Percentiles rank a stretch among this genome's conserved stretches.
Evolutionary conservation across 1,140 invertebrate genomes (phyloP).

Genomic region (Lepidurus apus): DNA sequence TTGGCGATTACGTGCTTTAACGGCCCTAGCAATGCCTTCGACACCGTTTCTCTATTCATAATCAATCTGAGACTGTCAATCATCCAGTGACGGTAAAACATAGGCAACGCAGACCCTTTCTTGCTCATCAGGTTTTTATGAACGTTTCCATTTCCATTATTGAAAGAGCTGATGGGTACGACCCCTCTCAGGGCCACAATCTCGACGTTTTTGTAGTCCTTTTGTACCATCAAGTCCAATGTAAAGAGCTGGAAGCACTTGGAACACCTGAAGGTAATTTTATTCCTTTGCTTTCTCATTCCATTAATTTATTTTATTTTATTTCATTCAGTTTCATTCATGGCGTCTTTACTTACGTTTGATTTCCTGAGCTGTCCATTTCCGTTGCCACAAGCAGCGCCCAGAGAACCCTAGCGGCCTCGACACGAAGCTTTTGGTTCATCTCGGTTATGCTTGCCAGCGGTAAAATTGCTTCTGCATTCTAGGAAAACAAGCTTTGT

Average conservation of each 20-base stretch:
- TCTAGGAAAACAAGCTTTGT: not conserved
- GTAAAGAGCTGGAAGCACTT: constrained; percentile 44
- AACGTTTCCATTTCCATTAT: constrained; percentile 31
- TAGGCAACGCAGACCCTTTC: constrained; percentile 31
- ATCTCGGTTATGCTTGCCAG: not conserved
- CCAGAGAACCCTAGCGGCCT: constrained; percentile 34
- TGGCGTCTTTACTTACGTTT: constrained; percentile 7
- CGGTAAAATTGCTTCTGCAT: not conserved
- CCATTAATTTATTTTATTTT: not conserved
- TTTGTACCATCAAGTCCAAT: constrained; percentile 42
- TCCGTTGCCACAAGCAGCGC: constrained; percentile 37
- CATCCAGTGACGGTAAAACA: constrained; percentile 37
- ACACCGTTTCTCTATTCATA: constrained; percentile 35
- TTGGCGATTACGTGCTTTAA: constrained; percentile 36
- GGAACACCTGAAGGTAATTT: constrained; percentile 39
- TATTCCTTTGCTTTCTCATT: not conserved
- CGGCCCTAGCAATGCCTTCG: constrained; percentile 37
- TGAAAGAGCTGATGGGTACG: constrained; percentile 34
- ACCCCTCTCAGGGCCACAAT: constrained; percentile 41
- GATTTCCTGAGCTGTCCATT: not conserved
- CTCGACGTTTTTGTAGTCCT: constrained; percentile 41
- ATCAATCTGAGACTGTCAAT: constrained; percentile 39
- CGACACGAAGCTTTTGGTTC: not conserved
- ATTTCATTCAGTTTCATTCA: not conserved
- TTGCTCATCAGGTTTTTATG: not conserved